Conservation (phyloP, 2,888 invertebrate species). For the Sinotaia quadrata region DNA sequence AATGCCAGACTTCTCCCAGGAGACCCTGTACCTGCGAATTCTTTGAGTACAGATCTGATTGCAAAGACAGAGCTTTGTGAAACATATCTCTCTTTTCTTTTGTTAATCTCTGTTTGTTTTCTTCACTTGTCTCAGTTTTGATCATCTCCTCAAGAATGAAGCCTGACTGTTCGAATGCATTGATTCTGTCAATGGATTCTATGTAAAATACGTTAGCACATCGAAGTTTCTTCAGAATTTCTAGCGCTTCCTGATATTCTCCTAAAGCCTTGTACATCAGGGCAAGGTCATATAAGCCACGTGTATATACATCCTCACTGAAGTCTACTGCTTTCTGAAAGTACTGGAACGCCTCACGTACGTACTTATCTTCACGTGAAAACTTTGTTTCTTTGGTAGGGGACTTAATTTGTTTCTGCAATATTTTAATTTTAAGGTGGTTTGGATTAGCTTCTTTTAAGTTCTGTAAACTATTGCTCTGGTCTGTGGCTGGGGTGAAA, state of each 20-base stretch:
- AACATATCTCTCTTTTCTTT: neutral
- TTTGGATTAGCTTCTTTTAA: too few relatives aligned
- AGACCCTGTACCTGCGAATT: neutral
- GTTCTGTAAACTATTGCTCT: too few relatives aligned
- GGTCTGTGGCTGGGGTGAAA: too few relatives aligned
- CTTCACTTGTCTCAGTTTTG: neutral
- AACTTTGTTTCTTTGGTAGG: neutral
- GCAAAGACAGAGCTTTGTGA: neutral
- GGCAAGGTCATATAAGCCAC: slow-evolving; percentile 3
- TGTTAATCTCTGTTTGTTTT: neutral
- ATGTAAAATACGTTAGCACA: too few relatives aligned
- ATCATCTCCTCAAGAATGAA: neutral
- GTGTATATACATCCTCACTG: neutral
- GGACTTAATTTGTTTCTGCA: too few relatives aligned
- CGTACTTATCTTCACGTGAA: neutral
- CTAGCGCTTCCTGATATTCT: neutral
- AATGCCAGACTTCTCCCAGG: neutral
- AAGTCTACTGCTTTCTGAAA: neutral
- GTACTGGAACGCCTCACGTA: neutral
- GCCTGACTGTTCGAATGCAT: neutral
- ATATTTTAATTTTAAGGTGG: too few relatives aligned
- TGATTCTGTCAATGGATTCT: slow-evolving; percentile 1
- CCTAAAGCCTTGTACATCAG: neutral
- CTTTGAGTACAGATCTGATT: neutral
- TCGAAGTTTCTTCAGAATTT: neutral